Conservation (phyloP, 2,113 vertebrate species). For the Sturnus vulgaris region DNA sequence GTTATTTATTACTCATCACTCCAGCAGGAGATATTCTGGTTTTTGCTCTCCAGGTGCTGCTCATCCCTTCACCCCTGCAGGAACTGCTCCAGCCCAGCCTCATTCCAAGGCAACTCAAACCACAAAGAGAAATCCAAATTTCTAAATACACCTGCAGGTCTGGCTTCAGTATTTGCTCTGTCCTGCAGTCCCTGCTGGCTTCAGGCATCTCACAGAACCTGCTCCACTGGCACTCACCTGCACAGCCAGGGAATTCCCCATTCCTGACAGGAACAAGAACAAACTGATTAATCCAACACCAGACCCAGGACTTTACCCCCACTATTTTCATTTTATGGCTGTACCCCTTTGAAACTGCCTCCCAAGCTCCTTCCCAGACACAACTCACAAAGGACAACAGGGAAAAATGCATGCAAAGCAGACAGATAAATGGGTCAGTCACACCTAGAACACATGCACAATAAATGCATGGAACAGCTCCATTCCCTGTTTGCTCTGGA, state of each 20-base stretch:
- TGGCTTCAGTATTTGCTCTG: background rate
- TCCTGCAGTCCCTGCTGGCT: background rate
- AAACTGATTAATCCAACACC: background rate
- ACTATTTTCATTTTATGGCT: background rate
- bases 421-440: background rate
- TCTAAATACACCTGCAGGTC: background rate
- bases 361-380: background rate
- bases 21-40: background rate
- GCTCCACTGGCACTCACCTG: background rate
- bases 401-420: background rate
- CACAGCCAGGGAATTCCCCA: background rate
- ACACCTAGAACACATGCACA: rapidly evolving
- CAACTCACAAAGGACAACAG: background rate
- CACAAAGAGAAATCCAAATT: background rate
- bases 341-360: background rate
- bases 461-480: background rate
- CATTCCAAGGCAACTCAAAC: background rate
- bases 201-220: background rate
- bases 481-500: no score
- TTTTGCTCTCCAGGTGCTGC: background rate
- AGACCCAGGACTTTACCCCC: background rate
- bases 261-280: background rate
- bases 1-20: background rate
- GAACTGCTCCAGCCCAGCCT: background rate
- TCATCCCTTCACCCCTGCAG: background rate